Base-by-base conservation (phyloP, 92 coral and sea anemone genomes). In the Metridium senile region DNA sequence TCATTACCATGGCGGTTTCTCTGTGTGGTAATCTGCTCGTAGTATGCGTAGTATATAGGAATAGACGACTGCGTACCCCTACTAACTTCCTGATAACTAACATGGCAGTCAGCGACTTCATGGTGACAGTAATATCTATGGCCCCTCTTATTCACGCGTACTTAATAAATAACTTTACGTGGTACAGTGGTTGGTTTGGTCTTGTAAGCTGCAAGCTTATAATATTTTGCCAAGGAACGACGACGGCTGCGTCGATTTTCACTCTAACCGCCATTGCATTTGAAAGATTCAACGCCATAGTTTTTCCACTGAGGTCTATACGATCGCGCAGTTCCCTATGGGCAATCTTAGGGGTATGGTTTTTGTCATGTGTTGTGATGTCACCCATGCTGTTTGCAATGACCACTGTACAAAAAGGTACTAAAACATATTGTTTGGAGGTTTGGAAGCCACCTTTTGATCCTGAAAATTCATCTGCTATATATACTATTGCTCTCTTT, bases 51-150 rank as follows among this genome's bases (percentile, higher is more conserved):
- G 77, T 88, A 45, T 84, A 74, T 77, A 77, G 67, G 39, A 82
- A 84, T 51, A 53, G 80, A 25, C 26, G 89, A 19, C 79, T 88
- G 64, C 74, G 77, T 23, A 83, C 86, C 10, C 83, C 87, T 47
- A 88, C 93, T n/a, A 88, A 88, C 74, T 88, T 73, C 29, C 86
- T 88, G 19, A 84, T 88, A 1, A 84, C 83, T 33, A 88, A 88
- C 66, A 83, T 88, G 83, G 93, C 93, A 54, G 75, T 84, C 46
- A 83, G 93, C 4, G 93, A 88, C 67, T 75, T 88, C 1, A 32
- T 88, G 13, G 84, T 88, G 93, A 86, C 86, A 20, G 30, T 80
- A 1, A 16, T 80, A 13, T 51, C 75, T 30, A 84, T 88, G 93
- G 66, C 74, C 21, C 89, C 89, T 2, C 67, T 79, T 2, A 66